Percentiles rank a stretch among this genome's conserved stretches.
Conservation (phyloP, 2,888 invertebrate species). For the Xestia rhomboidea region DNA sequence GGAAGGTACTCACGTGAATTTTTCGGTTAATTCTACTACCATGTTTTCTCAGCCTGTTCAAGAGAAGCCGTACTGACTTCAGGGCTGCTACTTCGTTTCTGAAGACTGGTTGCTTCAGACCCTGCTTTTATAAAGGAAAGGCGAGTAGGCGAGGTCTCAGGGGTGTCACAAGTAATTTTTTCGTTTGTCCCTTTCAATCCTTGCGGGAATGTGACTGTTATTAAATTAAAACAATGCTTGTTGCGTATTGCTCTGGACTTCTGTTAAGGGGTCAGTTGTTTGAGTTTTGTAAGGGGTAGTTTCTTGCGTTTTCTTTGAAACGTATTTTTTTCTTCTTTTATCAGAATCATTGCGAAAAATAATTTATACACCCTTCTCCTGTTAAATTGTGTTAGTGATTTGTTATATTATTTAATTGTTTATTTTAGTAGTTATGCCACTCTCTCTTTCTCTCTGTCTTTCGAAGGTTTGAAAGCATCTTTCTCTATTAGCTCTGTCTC, state of each 20-base stretch:
- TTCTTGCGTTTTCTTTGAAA: neutral
- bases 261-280: slow-evolving; percentile 64
- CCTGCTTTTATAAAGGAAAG: slow-evolving; percentile 82
- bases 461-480: neutral
- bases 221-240: slow-evolving; percentile 88
- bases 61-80: slow-evolving; percentile 49
- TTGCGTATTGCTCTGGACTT: slow-evolving; percentile 83
- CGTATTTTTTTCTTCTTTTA: neutral
- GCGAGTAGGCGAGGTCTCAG: slow-evolving; percentile 78
- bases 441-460: neutral
- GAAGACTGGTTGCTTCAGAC: slow-evolving; percentile 55
- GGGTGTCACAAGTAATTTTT: slow-evolving; percentile 82
- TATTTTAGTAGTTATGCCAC: neutral
- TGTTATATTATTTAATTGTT: neutral
- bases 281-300: slow-evolving; percentile 11
- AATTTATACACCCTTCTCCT: neutral
- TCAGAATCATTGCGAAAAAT: rapidly evolving
- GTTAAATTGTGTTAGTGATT: neutral
- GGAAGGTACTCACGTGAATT: slow-evolving; percentile 55
- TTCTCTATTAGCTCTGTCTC: neutral
- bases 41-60: slow-evolving; percentile 61
- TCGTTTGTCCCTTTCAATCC: slow-evolving; percentile 74
- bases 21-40: slow-evolving; percentile 53
- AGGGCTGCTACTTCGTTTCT: slow-evolving; percentile 69
- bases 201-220: slow-evolving; percentile 80